Conservation (phyloP, 2,797 vertebrate species). For the Poeciliopsis infans region DNA sequence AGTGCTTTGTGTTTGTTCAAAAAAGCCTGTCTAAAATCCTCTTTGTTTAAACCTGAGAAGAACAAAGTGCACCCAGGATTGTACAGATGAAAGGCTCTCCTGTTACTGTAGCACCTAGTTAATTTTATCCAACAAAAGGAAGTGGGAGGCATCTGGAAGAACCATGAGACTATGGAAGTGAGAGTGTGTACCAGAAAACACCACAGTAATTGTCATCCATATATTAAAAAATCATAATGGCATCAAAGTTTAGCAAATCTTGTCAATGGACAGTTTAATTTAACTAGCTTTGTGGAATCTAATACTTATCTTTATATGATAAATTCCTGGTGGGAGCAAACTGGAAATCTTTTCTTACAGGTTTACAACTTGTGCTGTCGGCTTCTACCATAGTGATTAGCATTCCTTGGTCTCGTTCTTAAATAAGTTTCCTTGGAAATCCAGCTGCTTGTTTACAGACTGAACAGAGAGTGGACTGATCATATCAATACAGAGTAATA, state of each 20-base stretch:
- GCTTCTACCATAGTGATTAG: background rate
- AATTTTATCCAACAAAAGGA: slow-evolving; percentile 72
- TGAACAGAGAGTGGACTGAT: background rate
- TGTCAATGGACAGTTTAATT: background rate
- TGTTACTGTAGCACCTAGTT: slow-evolving; percentile 35
- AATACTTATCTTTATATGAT: background rate
- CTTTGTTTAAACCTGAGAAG: background rate
- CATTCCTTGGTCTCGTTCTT: background rate
- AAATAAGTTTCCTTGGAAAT: background rate
- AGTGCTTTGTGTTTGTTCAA: slow-evolving; percentile 7
- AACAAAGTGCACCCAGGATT: slow-evolving; percentile 17
- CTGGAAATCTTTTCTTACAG: background rate
- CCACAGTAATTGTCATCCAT: background rate
- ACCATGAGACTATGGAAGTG: slow-evolving; percentile 55
- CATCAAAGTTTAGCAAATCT: background rate
- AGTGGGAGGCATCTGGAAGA: slow-evolving; percentile 65
- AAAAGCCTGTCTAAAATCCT: background rate
- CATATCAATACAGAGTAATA: background rate
- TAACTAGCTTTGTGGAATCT: background rate
- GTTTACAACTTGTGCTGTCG: background rate
- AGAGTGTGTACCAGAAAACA: background rate
- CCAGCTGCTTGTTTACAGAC: background rate
- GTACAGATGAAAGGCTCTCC: slow-evolving; percentile 47
- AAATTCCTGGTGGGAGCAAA: background rate
- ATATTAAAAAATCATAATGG: background rate